A percentile compares a stretch with the other conserved stretches of the same genome.
Evolutionary conservation across 2,888 invertebrate genomes (phyloP).

Genomic region (Spilosoma lubricipeda): DNA sequence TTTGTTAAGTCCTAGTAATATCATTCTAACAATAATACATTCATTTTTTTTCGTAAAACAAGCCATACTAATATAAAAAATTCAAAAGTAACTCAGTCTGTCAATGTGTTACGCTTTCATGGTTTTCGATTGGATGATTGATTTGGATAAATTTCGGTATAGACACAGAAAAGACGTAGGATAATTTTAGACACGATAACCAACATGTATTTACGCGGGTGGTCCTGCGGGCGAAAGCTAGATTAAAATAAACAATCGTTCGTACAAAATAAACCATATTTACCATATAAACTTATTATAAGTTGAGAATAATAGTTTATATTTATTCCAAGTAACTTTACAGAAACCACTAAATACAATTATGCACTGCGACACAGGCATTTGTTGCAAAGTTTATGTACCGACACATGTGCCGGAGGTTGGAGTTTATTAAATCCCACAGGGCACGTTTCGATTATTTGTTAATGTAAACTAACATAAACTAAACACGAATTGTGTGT

Average conservation of each 20-base stretch:
- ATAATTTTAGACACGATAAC: too few relatives aligned
- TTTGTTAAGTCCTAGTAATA: too few relatives aligned
- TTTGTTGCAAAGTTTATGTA: conserved; percentile 52
- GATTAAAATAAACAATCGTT: neutral
- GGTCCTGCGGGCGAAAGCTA: too few relatives aligned
- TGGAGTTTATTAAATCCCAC: conserved; percentile 55
- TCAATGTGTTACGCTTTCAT: too few relatives aligned
- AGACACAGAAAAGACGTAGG: too few relatives aligned
- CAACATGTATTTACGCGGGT: too few relatives aligned
- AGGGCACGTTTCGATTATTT: conserved; percentile 18
- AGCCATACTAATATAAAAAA: too few relatives aligned
- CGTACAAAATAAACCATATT: neutral
- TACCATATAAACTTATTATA: neutral
- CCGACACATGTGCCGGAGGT: conserved; percentile 44
- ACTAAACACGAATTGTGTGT: neutral
- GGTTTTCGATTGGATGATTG: too few relatives aligned
- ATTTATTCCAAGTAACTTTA: conserved; percentile 30
- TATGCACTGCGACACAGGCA: conserved; percentile 46
- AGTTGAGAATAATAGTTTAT: neutral
- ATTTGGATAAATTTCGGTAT: too few relatives aligned
- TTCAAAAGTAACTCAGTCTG: too few relatives aligned
- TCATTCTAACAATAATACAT: too few relatives aligned
- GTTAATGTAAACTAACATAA: neutral
- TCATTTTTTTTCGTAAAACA: too few relatives aligned
- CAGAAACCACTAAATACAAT: conserved; percentile 11